Conservation (phyloP, 2,113 vertebrate genomes). For the Gallinago jamesoni region DNA sequence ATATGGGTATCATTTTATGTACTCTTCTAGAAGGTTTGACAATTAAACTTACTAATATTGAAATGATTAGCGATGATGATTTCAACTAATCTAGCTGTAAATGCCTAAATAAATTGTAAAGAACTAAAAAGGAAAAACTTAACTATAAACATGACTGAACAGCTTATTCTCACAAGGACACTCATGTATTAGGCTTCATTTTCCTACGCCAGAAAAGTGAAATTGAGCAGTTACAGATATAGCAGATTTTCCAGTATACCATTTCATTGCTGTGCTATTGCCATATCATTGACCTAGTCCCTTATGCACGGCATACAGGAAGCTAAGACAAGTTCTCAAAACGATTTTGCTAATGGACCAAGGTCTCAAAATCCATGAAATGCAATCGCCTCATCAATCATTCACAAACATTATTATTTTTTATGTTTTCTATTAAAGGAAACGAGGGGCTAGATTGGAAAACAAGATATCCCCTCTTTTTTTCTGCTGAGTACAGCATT, state of each 20-base stretch:
- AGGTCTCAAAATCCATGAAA: conserved; percentile 69
- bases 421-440: conserved; percentile 58
- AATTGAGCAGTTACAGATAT: neutral
- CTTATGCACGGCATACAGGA: neutral
- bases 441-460: conserved; percentile 52
- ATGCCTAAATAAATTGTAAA: neutral
- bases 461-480: conserved; percentile 27
- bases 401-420: conserved; percentile 61
- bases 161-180: neutral
- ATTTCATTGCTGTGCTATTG: neutral
- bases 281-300: neutral
- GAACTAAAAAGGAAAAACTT: neutral
- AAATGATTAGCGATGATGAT: neutral
- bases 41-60: neutral
- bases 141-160: neutral
- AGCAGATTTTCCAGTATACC: neutral
- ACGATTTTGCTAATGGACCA: conserved; percentile 66
- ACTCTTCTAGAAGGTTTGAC: rapidly evolving
- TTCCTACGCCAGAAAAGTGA: neutral
- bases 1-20: neutral
- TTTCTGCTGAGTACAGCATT: conserved; percentile 45
- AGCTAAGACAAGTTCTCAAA: conserved; percentile 33
- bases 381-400: conserved; percentile 74
- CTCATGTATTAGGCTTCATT: neutral
- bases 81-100: neutral